Conservation (phyloP, 2,888 invertebrate genomes). For the Ischnura elegans region DNA sequence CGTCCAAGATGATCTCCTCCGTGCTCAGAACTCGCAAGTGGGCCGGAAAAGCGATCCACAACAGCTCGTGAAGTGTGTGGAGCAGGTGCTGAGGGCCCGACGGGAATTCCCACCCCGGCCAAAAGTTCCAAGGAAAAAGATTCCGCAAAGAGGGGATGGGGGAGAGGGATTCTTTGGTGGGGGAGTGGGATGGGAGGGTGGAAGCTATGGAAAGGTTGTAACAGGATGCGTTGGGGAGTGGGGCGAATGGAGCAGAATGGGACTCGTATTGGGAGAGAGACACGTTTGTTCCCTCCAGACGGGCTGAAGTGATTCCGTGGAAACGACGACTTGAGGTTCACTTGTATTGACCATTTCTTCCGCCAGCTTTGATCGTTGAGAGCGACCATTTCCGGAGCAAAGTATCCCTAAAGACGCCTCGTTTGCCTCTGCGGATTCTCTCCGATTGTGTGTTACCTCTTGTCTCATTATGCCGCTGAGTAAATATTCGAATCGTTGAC, state of each 20-base stretch:
- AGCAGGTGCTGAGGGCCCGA: not conserved
- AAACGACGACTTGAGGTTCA: not conserved
- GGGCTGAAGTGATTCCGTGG: not conserved
- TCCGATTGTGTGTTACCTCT: no score
- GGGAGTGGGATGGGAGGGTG: not conserved
- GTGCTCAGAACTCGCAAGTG: not conserved
- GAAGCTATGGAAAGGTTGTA: not conserved
- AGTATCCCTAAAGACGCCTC: not conserved
- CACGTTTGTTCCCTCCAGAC: not conserved
- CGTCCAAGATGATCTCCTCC: not conserved
- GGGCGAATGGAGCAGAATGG: not conserved
- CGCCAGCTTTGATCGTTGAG: not conserved
- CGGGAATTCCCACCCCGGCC: not conserved
- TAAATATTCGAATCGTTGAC: no score
- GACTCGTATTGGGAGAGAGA: not conserved
- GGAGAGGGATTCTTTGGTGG: not conserved
- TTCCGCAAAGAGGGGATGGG: not conserved
- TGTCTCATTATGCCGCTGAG: no score
- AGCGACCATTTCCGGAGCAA: not conserved
- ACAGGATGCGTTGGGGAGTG: not conserved
- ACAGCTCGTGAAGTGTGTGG: not conserved
- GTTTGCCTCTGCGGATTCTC: no score
- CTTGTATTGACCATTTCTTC: not conserved
- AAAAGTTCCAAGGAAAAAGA: not conserved
- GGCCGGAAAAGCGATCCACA: not conserved